Conservation (phyloP, 2,113 vertebrate genomes). For the Toxotes chatareus region DNA sequence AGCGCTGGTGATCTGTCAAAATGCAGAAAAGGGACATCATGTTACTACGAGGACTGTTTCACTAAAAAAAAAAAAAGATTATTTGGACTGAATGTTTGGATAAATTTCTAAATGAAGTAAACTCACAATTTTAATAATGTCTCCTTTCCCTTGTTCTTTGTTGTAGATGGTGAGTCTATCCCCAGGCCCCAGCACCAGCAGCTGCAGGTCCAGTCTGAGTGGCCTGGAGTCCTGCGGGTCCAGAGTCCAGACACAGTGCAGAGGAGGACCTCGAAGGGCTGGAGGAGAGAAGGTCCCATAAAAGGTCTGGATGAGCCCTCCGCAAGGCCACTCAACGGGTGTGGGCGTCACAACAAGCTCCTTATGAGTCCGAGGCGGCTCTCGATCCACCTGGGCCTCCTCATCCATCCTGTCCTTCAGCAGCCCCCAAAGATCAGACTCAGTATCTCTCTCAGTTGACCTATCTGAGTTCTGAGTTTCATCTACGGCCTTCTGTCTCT, state of each 20-base stretch:
- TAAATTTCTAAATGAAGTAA: not conserved
- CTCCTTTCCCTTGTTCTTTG: slow-evolving; percentile 74
- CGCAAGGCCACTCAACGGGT: slow-evolving; percentile 82
- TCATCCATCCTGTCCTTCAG: slow-evolving; percentile 17
- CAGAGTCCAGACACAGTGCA: slow-evolving; percentile 88
- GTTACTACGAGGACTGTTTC: not conserved
- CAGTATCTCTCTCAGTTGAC: not conserved
- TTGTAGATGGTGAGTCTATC: slow-evolving; percentile 87
- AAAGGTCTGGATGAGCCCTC: slow-evolving; percentile 86
- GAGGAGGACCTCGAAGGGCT: slow-evolving; percentile 38
- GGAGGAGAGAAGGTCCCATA: slow-evolving; percentile 90
- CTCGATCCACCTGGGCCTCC: not conserved
- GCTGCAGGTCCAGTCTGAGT: slow-evolving; percentile 86
- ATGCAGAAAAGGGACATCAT: slow-evolving; percentile 43
- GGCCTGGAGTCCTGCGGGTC: slow-evolving; percentile 89
- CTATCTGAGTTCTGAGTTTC: not conserved
- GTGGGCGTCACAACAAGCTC: slow-evolving; percentile 16
- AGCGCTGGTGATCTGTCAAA: slow-evolving; percentile 81
- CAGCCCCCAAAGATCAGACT: slow-evolving; percentile 40
- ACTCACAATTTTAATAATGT: slow-evolving; percentile 83
- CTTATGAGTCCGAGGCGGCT: slow-evolving; percentile 12
- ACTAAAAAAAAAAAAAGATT: not conserved
- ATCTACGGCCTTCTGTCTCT: not conserved
- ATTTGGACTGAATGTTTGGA: not conserved
- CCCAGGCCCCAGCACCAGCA: slow-evolving; percentile 81